These are phyloP conservation scores for Tachysurus vachellii DNA, from an alignment of 2,113 vertebrate genomes.

Conservation along the genomic window DNA sequence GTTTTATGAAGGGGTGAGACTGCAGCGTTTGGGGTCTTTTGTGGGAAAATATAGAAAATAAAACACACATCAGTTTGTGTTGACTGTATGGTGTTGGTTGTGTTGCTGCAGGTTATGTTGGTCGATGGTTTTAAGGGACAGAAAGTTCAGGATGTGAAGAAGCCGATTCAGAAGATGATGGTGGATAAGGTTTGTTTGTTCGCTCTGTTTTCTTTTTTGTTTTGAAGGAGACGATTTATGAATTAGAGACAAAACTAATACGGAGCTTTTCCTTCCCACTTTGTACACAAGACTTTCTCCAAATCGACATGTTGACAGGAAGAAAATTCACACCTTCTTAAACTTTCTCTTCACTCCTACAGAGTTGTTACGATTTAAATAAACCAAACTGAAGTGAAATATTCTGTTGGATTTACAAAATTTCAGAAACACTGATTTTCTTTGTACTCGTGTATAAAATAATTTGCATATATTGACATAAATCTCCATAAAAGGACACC, in stretches of 20 bases:
- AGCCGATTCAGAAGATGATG: constrained; percentile 91
- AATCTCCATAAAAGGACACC: background rate
- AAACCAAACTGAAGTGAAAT: background rate
- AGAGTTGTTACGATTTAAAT: background rate
- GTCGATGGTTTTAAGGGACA: constrained; percentile 90
- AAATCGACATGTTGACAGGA: background rate
- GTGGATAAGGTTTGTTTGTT: constrained; percentile 72
- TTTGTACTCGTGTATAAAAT: background rate
- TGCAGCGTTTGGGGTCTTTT: background rate
- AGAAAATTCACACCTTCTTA: background rate
- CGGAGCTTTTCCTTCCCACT: background rate
- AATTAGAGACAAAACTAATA: background rate
- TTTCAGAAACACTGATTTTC: background rate
- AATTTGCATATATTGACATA: background rate
- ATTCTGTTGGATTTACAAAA: background rate
- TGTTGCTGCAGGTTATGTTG: constrained; percentile 84
- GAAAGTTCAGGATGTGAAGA: constrained; percentile 95
- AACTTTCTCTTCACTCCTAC: background rate
- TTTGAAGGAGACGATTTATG: background rate
- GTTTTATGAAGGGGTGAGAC: constrained; percentile 96
- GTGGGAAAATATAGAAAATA: background rate
- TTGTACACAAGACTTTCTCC: background rate
- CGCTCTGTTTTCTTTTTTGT: background rate
- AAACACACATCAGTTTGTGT: background rate
- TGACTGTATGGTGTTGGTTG: background rate